Conservation (phyloP, 2,113 vertebrate species). For the Pygoscelis antarcticus region DNA sequence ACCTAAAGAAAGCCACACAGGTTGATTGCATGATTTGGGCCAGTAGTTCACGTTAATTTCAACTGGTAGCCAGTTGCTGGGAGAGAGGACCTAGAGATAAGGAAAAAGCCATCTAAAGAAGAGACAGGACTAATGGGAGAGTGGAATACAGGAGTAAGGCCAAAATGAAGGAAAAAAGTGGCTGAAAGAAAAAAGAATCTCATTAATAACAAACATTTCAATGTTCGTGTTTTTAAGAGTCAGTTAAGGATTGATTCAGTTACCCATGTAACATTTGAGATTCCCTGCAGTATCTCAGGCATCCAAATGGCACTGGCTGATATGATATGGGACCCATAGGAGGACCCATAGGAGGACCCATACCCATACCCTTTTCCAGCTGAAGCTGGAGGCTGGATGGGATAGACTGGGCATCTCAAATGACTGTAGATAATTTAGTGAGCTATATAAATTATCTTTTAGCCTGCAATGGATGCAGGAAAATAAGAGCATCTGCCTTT, state of each 20-base stretch:
- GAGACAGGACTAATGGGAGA: not conserved
- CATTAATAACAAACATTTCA: not conserved
- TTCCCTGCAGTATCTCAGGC: not conserved
- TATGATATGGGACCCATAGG: not conserved
- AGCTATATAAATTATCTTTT: not conserved
- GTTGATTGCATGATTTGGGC: not conserved
- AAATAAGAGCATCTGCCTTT: not conserved
- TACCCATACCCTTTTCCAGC: not conserved
- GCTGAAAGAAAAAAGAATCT: not conserved
- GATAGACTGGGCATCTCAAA: not conserved
- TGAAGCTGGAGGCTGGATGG: not conserved
- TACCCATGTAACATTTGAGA: accelerated
- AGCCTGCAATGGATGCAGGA: not conserved
- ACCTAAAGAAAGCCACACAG: not conserved
- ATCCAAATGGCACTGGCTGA: not conserved
- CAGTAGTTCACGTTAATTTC: not conserved
- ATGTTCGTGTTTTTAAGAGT: not conserved
- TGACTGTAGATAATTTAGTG: not conserved
- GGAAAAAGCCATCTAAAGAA: not conserved
- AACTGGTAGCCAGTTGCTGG: not conserved
- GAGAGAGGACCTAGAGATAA: not conserved
- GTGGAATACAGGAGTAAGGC: not conserved
- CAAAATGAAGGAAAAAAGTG: not conserved
- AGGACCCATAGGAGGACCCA: not conserved
- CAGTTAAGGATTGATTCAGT: not conserved